Evolutionary conservation across 2,888 invertebrate genomes (phyloP), one percentile per base, ranked within the genome.

Genomic region (Athalia rosae): DNA sequence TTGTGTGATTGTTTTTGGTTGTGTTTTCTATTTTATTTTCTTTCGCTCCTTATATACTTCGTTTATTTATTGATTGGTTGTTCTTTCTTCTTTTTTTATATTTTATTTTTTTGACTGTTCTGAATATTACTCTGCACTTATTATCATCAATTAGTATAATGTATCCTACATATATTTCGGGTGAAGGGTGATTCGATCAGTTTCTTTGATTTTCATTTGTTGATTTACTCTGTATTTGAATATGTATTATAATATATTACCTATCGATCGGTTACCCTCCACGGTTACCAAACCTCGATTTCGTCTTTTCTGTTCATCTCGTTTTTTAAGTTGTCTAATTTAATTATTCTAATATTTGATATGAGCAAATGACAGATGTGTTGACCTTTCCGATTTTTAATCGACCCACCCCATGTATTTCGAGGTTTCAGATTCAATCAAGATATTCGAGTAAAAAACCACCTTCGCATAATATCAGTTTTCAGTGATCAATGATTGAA

Each of bases 291-390:
- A 28, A 28, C 28, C 28, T 28, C 28, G 28, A 28, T 28, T 28
- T 28, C 28, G 28, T 28, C 28, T 53, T 69, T 11, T 9, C 53
- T 13, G 13, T 53, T 7, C 28, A 41, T 43, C 3, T 43, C 15
- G 15, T n/a, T 58, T 50, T 45, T 4, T 41, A 41, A 45, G 48
- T 15, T 61, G 0, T 28, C n/a, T 61, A 67, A 45, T 67, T 53
- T 53, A 8, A 58, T 58, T 43, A 11, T 56, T 82, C 84, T 85
- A 84, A 78, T 79, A 80, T 83, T 86, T 87, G 87, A 87, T 87
- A 87, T 87, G 87, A 87, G 87, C 86, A 86, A 86, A 85, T 87
- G 84, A 84, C 86, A 86, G 86, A 84, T 84, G 81, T 83, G 79
- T 87, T 84, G 84, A 86, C 85, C 83, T 85, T 82, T 83, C 84